Percentiles rank a stretch among this genome's conserved stretches.
These are phyloP conservation scores for Lamprologus callipterus DNA, from an alignment of 2,113 vertebrate species.

Conservation along the genomic window DNA sequence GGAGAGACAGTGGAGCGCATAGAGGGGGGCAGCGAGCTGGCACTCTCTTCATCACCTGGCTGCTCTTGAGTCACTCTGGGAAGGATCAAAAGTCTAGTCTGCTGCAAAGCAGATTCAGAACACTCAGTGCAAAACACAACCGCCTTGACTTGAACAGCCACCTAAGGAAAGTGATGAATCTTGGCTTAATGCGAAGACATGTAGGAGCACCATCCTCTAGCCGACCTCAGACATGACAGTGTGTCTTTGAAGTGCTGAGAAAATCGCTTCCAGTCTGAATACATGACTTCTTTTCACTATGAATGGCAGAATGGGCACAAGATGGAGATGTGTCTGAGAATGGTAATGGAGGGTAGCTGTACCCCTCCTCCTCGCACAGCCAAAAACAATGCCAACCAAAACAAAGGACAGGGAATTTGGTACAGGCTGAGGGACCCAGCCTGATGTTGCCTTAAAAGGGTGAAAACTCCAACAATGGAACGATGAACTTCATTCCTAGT, in stretches of 20 bases:
- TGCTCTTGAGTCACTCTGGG: slow-evolving; percentile 23
- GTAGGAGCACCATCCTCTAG: background rate
- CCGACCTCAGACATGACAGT: slow-evolving; percentile 45
- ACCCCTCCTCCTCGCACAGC: slow-evolving; percentile 33
- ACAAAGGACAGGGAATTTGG: slow-evolving; percentile 29
- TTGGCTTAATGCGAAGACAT: background rate
- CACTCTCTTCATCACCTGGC: slow-evolving; percentile 61
- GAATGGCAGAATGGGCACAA: background rate
- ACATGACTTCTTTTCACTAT: background rate
- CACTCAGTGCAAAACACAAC: background rate
- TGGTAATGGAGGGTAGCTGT: slow-evolving; percentile 32
- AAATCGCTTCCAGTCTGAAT: slow-evolving; percentile 35
- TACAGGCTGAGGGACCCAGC: slow-evolving; percentile 13
- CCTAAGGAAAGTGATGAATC: slow-evolving; percentile 2
- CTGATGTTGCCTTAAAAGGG: slow-evolving; percentile 26
- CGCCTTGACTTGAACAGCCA: background rate
- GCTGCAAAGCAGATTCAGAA: background rate
- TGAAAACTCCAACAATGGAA: slow-evolving; percentile 31
- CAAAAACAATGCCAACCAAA: slow-evolving; percentile 25
- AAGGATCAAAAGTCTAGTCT: slow-evolving; percentile 13
- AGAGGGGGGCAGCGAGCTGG: slow-evolving; percentile 6
- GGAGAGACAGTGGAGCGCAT: slow-evolving; percentile 27
- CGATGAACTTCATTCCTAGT: slow-evolving; percentile 16
- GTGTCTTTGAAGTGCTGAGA: slow-evolving; percentile 29
- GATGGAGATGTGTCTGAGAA: slow-evolving; percentile 31